These are phyloP conservation scores for Emydura subglobosa DNA, from an alignment of 2,113 vertebrate genomes.

Conservation along the genomic window DNA sequence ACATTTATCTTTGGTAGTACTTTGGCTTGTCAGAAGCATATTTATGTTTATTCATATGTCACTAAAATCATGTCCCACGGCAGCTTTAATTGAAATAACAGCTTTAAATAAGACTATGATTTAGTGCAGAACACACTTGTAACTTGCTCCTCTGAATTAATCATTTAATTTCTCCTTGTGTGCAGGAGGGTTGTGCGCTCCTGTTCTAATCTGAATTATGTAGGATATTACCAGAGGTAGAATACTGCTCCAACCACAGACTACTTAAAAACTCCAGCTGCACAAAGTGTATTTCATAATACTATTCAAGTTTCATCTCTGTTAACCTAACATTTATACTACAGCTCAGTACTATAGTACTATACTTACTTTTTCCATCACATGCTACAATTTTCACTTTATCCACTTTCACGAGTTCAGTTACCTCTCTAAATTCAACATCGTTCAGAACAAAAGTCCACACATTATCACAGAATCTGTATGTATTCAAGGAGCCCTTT, in stretches of 20 bases:
- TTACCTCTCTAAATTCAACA: slow-evolving; percentile 98
- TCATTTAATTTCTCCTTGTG: neutral
- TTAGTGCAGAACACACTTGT: neutral
- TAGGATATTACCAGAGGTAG: neutral
- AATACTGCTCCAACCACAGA: neutral
- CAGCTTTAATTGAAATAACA: neutral
- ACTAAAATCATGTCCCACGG: neutral
- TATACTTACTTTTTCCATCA: slow-evolving; percentile 94
- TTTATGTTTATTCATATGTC: neutral
- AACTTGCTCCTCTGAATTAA: neutral
- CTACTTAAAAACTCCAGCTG: neutral
- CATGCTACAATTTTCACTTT: slow-evolving; percentile 99
- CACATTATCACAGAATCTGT: slow-evolving; percentile 99
- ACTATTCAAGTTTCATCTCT: neutral
- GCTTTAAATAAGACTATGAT: neutral
- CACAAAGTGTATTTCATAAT: too few species aligned
- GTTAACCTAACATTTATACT: neutral
- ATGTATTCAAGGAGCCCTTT: slow-evolving; percentile 97
- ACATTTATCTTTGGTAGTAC: neutral
- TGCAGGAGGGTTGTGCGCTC: neutral
- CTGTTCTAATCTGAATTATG: neutral
- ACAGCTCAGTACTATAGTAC: slow-evolving; percentile 51
- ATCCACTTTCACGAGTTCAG: slow-evolving; percentile 98
- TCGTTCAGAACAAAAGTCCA: slow-evolving; percentile 99
- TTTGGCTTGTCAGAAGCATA: neutral